Conservation (phyloP, 2,888 invertebrate species). For the Mythimna pallens region DNA sequence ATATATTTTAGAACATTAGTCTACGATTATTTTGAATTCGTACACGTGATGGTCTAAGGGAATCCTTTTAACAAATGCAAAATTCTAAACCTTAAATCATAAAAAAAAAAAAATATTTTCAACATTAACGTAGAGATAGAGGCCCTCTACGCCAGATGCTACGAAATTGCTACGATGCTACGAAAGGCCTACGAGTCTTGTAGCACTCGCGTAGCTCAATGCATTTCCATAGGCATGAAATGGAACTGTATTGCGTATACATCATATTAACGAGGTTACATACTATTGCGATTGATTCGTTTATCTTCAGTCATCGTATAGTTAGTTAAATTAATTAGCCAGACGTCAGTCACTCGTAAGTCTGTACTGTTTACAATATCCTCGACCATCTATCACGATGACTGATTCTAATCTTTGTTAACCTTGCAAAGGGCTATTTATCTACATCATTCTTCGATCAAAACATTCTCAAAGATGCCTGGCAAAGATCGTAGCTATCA, state of each 20-base stretch:
- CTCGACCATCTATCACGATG: constrained; percentile 40
- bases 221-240: neutral
- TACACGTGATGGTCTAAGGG: too few relatives aligned
- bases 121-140: neutral
- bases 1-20: neutral
- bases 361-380: constrained; percentile 8
- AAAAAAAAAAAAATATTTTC: neutral
- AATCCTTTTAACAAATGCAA: neutral
- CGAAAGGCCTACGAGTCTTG: constrained; percentile 33
- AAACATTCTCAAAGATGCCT: constrained; percentile 33
- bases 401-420: constrained; percentile 35
- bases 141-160: constrained; percentile 20
- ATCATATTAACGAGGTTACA: neutral
- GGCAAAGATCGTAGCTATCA: constrained; percentile 54
- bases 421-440: constrained; percentile 39
- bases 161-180: constrained; percentile 32
- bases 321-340: constrained; percentile 32
- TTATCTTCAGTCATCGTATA: constrained; percentile 2
- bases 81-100: too few relatives aligned
- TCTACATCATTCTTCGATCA: constrained; percentile 44
- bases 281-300: neutral
- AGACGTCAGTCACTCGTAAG: neutral
- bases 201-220: constrained; percentile 23
- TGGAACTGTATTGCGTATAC: neutral
- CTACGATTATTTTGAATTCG: neutral